Conservation (phyloP, 2,888 invertebrate species). For the Dysmachus trigonus region DNA sequence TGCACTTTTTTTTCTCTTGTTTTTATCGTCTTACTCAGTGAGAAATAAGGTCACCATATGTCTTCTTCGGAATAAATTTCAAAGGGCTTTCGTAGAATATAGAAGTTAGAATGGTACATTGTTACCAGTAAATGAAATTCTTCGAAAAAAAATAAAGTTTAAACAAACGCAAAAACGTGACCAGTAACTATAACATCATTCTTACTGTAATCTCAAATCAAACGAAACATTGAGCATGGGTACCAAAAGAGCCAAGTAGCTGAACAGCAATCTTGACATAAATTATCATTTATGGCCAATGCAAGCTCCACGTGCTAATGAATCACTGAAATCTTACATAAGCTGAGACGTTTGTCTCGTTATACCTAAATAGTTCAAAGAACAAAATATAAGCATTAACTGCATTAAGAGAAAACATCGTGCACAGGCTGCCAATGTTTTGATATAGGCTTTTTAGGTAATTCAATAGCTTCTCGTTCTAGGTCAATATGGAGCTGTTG, state of each 20-base stretch:
- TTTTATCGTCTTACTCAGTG: not conserved
- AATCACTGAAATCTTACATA: slow-evolving; percentile 1
- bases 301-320: slow-evolving; percentile 19
- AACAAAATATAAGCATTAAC: not conserved
- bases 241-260: not conserved
- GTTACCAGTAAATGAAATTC: not conserved
- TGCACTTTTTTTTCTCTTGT: not conserved
- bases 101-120: not conserved
- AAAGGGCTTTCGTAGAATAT: not conserved
- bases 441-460: not conserved
- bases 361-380: not conserved
- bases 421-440: not conserved
- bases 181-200: not conserved
- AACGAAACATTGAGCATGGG: slow-evolving; percentile 13
- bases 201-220: not conserved
- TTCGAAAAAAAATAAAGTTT: not conserved
- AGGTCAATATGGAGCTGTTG: not conserved
- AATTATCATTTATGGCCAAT: slow-evolving; percentile 6
- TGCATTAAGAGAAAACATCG: not conserved
- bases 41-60: slow-evolving; percentile 27
- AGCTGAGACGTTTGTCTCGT: not conserved
- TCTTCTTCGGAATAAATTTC: slow-evolving; percentile 12
- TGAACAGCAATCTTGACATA: slow-evolving; percentile 1
- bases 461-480: not conserved
- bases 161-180: slow-evolving; percentile 7